Conservation (phyloP, 53 echinoderm and acorn worm genomes). For the Paracentrotus lividus region DNA sequence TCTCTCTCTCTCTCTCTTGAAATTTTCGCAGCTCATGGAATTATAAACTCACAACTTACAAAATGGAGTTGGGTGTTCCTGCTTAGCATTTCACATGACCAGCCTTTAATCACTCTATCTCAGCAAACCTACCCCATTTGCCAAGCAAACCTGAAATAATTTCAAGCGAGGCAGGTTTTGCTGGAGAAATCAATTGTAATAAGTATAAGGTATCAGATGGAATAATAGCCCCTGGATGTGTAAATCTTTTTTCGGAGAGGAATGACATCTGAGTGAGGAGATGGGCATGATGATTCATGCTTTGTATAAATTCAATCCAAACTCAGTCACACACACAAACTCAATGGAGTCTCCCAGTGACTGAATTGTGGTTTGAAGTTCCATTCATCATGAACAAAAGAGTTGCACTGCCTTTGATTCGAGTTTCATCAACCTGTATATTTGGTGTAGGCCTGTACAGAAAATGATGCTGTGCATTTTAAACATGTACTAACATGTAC, state of each 20-base stretch:
- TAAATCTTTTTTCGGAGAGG: constrained; percentile 12
- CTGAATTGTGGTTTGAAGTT: constrained; percentile 27
- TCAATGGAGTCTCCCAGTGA: neutral
- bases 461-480: too few relatives aligned
- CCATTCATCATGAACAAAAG: constrained; percentile 35
- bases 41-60: constrained; percentile 7
- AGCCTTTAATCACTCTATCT: neutral
- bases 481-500: neutral
- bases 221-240: constrained; percentile 62
- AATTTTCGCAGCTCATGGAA: constrained; percentile 5
- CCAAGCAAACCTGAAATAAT: constrained; percentile 50
- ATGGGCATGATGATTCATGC: constrained; percentile 33
- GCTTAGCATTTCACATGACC: constrained; percentile 28
- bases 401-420: neutral
- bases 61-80: neutral
- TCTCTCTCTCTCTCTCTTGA: neutral
- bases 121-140: constrained; percentile 29
- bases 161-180: neutral
- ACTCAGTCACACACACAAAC: neutral
- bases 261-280: constrained; percentile 37
- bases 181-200: constrained; percentile 52
- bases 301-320: constrained; percentile 18
- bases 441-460: neutral
- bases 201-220: constrained; percentile 64
- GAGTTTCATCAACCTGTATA: neutral